Base-by-base conservation (phyloP, 2,797 vertebrate genomes). In the Gymnocypris eckloni region DNA sequence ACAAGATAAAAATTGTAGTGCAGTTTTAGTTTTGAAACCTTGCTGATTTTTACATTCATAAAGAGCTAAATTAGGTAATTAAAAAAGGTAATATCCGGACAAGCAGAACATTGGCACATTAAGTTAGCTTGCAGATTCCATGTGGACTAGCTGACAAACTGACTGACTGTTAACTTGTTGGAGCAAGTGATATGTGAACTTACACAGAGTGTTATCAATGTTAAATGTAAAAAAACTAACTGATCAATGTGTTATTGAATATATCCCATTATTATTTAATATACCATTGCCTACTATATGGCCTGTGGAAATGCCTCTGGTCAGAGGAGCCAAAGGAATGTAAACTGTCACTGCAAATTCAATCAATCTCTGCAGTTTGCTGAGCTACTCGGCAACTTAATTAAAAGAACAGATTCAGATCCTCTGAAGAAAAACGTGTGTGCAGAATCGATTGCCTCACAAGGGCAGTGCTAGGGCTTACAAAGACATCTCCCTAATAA, bases 401-500 rank as follows among this genome's bases (percentile, higher is more conserved):
- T 90, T 91, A 91, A 91, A 90, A 71, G 67, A 88, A 89, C 86
- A 81, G 86, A 90, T 88, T 83, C 84, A 69, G 84, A 88, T 87
- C 56, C 84, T 81, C 71, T 83, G 20, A 66, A 81, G 78, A 85
- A 85, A 83, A 86, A 75, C 25, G 61, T 85, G 86, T 87, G 78
- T 54, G 80, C 54, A 22, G 1, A 67, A 92, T 92, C 81, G 61
- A 92, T 93, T 50, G 84, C 79, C 91, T 87, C 90, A 83, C 87
- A 87, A 48, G 86, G 87, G 80, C 10, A 20, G 66, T 25, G 37
- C 56, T 79, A 52, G 73, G 56, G 82, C 87, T 90, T 86, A 89
- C 85, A 82, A 90, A 90, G 88, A 86, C 81, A 77, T 25, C 64
- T 83, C 67, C 88, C 91, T 90, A 90, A 93, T 93, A 89, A 91